These are phyloP conservation scores for Chydorus sphaericus DNA, from an alignment of 2,888 invertebrate genomes.

Conservation along the genomic window DNA sequence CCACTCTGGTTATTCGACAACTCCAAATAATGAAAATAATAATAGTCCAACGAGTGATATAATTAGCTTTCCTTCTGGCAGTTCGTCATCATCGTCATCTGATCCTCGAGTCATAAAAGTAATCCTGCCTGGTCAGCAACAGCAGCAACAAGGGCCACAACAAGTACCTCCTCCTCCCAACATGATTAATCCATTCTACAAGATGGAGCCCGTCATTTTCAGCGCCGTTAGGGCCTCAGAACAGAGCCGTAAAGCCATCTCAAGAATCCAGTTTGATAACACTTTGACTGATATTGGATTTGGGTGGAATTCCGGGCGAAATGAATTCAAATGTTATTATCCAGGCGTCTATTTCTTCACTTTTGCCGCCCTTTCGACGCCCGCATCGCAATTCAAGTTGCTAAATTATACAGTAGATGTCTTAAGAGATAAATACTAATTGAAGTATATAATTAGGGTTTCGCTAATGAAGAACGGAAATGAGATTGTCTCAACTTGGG, in stretches of 20 bases:
- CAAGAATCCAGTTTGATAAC: slow-evolving; percentile 21
- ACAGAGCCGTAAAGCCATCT: slow-evolving; percentile 17
- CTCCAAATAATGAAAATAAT: neutral
- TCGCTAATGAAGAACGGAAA: slow-evolving; percentile 4
- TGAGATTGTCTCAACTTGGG: slow-evolving; percentile 11
- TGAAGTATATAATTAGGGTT: neutral
- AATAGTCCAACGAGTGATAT: neutral
- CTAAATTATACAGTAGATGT: neutral
- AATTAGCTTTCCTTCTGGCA: neutral
- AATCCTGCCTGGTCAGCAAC: too few relatives aligned
- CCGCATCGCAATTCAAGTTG: slow-evolving; percentile 11
- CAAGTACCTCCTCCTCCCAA: too few relatives aligned
- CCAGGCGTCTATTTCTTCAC: slow-evolving; percentile 34
- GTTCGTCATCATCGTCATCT: neutral
- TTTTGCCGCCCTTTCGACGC: slow-evolving; percentile 26
- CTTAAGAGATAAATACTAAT: neutral
- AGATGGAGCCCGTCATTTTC: slow-evolving; percentile 14
- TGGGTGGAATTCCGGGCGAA: slow-evolving; percentile 31
- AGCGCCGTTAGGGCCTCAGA: slow-evolving; percentile 21
- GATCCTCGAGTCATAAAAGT: too few relatives aligned
- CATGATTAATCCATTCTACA: too few relatives aligned
- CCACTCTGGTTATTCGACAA: neutral
- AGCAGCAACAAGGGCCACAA: too few relatives aligned
- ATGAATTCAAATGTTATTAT: slow-evolving; percentile 33
- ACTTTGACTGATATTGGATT: slow-evolving; percentile 32